phyloP scores from a whole-genome alignment of 2,797 vertebrate genomes.

The Pseudomugil tenellus region DNA sequence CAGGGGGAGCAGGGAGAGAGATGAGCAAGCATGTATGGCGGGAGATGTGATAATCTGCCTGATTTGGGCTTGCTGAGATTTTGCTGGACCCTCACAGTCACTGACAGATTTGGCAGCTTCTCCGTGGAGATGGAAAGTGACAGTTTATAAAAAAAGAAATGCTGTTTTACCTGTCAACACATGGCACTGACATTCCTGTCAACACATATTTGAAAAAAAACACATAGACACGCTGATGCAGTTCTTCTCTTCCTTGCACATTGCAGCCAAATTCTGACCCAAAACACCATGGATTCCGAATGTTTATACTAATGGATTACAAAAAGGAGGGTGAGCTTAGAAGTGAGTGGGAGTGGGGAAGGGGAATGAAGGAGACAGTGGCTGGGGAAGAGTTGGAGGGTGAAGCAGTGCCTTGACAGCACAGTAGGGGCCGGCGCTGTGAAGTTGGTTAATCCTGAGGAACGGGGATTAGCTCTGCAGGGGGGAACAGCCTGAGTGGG shows the following conservation, averaged over 20 bases:
- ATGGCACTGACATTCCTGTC: background rate
- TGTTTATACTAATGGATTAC: conserved; percentile 1
- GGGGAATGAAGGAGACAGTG: conserved; percentile 2
- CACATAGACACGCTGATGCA: background rate
- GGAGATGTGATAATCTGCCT: conserved; percentile 43
- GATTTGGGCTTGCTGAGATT: conserved; percentile 41
- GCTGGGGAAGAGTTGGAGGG: conserved; percentile 21
- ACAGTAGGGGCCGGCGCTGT: conserved; percentile 75
- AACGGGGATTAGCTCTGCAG: conserved; percentile 80
- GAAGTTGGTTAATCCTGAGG: conserved; percentile 80
- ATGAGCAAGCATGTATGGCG: conserved; percentile 4
- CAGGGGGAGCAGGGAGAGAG: conserved; percentile 13
- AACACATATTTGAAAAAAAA: background rate
- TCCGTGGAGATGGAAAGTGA: conserved; percentile 26
- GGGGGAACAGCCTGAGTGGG: conserved; percentile 56
- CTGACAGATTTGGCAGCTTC: conserved; percentile 9
- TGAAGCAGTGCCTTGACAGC: conserved; percentile 63
- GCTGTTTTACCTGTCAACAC: conserved; percentile 11
- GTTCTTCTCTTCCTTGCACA: background rate
- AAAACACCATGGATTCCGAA: background rate
- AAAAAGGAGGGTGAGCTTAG: background rate
- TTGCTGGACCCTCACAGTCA: conserved; percentile 30
- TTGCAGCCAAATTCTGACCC: background rate
- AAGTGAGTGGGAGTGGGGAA: conserved; percentile 1
- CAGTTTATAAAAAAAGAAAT: background rate